Conservation (phyloP, 2,797 vertebrate species). For the Catharus ustulatus region DNA sequence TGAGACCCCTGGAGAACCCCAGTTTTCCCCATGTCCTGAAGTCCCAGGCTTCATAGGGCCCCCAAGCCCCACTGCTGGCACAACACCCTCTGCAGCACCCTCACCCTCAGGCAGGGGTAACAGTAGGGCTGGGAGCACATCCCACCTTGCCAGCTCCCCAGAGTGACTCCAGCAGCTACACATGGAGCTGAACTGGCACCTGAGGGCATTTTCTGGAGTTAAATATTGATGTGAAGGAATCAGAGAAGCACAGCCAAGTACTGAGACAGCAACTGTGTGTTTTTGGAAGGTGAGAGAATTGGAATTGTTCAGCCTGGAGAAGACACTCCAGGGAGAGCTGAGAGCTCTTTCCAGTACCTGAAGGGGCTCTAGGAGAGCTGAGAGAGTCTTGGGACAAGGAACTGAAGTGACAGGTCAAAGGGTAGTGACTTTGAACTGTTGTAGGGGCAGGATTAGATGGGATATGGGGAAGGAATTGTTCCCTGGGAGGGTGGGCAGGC, state of each 20-base stretch:
- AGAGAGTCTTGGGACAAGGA: not conserved
- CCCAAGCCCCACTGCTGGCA: not conserved
- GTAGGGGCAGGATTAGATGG: not conserved
- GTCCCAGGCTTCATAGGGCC: accelerated
- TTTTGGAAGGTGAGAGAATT: not conserved
- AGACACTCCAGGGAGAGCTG: not conserved
- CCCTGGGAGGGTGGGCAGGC: not conserved
- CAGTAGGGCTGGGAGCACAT: not conserved
- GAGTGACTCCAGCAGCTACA: not conserved
- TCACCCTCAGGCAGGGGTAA: no score
- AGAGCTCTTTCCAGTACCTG: not conserved
- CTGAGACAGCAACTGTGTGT: no score
- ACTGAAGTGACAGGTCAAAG: not conserved
- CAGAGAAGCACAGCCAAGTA: not conserved
- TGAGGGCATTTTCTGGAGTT: not conserved
- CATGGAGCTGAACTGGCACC: not conserved
- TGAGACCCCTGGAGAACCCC: accelerated
- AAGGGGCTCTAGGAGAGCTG: not conserved
- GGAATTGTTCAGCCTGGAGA: not conserved
- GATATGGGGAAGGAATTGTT: not conserved
- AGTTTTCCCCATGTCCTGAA: accelerated
- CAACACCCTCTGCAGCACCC: not conserved
- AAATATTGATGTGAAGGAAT: not conserved
- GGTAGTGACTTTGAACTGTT: not conserved
- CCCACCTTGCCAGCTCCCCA: not conserved